Evolutionary conservation across 1,140 invertebrate genomes (phyloP).

Genomic region (Drosophila nigromelanica): DNA sequence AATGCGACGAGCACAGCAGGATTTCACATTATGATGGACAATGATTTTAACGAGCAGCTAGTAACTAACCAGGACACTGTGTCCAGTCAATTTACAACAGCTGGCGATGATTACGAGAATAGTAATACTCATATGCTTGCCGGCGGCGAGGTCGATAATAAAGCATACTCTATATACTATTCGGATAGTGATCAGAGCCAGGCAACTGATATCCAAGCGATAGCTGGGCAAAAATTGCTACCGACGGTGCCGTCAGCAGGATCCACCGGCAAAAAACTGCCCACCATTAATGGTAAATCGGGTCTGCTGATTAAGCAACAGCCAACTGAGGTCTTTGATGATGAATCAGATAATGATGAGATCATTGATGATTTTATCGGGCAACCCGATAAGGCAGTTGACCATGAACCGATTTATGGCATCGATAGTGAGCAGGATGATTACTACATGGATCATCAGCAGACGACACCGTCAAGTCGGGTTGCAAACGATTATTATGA

Average conservation of each 20-base stretch:
- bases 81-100: slow-evolving; percentile 37
- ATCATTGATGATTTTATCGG: slow-evolving; percentile 37
- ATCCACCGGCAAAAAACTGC: slow-evolving; percentile 80
- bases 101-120: slow-evolving; percentile 66
- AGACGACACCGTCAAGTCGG: slow-evolving; percentile 79
- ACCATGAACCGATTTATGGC: slow-evolving; percentile 56
- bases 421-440: slow-evolving; percentile 75
- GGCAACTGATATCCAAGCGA: background rate
- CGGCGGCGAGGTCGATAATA: slow-evolving; percentile 39
- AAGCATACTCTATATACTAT: slow-evolving; percentile 48
- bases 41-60: slow-evolving; percentile 42
- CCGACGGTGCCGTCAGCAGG: slow-evolving; percentile 65
- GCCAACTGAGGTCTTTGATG: slow-evolving; percentile 79
- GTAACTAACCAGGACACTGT: slow-evolving; percentile 23
- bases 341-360: slow-evolving; percentile 54
- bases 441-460: slow-evolving; percentile 74
- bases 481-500: slow-evolving; percentile 81
- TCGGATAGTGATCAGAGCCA: slow-evolving; percentile 54
- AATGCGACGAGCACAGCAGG: background rate
- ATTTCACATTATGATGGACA: slow-evolving; percentile 26
- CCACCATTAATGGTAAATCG: slow-evolving; percentile 80
- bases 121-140: slow-evolving; percentile 50
- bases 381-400: slow-evolving; percentile 9
- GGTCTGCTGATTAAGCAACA: slow-evolving; percentile 74
- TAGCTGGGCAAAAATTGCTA: slow-evolving; percentile 45